Percentiles rank a stretch among this genome's conserved stretches.
Conservation (phyloP, 2,797 vertebrate genomes). For the Enteromius trimaculatus region DNA sequence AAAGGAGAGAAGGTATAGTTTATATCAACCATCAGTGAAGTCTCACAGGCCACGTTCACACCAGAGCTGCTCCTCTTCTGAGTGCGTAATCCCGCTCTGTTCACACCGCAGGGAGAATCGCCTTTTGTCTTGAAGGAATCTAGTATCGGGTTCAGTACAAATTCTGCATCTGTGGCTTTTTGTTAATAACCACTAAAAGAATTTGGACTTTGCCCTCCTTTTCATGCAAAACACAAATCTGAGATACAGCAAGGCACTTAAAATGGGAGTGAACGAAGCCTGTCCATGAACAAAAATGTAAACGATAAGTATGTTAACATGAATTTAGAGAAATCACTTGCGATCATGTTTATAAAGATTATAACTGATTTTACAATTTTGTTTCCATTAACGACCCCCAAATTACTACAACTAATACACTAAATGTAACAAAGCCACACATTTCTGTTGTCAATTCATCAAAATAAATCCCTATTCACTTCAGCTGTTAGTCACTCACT, state of each 20-base stretch:
- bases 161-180: background rate
- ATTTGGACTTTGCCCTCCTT: background rate
- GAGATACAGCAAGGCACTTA: background rate
- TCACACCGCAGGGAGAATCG: background rate
- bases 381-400: background rate
- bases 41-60: conserved; percentile 37
- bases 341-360: background rate
- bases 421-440: background rate
- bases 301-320: background rate
- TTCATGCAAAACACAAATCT: background rate
- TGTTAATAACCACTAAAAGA: background rate
- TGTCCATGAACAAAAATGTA: background rate
- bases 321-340: background rate
- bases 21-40: conserved; percentile 20
- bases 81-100: background rate
- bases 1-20: background rate
- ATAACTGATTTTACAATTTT: background rate
- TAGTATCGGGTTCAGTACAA: background rate
- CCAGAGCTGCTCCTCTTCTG: background rate
- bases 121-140: background rate
- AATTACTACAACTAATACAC: background rate
- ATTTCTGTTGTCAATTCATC: background rate
- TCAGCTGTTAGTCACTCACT: background rate
- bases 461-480: background rate
- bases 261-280: background rate